These are phyloP conservation scores for Ramazzottius varieornatus DNA, from an alignment of 2,888 invertebrate genomes.

Conservation along the genomic window DNA sequence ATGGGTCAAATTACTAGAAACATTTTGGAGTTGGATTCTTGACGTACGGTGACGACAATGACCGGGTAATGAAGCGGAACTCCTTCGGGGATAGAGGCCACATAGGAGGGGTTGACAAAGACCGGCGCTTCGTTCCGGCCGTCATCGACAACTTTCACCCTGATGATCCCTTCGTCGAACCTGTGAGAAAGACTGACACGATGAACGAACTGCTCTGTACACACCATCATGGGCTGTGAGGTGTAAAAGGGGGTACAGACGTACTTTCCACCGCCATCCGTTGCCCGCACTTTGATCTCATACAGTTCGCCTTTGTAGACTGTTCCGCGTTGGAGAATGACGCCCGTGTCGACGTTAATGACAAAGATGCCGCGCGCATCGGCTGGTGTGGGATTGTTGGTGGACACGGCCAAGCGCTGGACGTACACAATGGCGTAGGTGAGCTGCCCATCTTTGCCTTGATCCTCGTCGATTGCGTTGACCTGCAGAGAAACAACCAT, in stretches of 20 bases:
- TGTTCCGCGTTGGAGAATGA: neutral
- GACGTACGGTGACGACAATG: neutral
- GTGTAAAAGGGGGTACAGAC: no score
- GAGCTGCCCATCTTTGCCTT: neutral
- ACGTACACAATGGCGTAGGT: constrained; percentile 1
- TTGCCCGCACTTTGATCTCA: neutral
- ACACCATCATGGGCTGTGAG: no score
- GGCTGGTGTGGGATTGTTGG: neutral
- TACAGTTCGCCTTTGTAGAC: constrained; percentile 2
- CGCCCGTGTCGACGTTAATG: neutral
- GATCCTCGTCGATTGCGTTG: constrained; percentile 1
- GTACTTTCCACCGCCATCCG: neutral
- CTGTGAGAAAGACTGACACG: neutral
- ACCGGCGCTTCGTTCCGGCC: neutral
- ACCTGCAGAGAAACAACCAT: neutral
- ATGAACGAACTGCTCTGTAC: no score
- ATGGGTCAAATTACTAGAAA: neutral
- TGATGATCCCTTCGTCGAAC: neutral
- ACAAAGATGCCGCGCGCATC: neutral
- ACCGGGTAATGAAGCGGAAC: neutral
- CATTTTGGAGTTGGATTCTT: neutral
- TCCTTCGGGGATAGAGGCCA: neutral
- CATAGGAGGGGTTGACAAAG: constrained; percentile 2
- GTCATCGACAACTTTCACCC: neutral
- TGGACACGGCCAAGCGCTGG: neutral